Conservation (phyloP, 1,140 invertebrate species). For the Elysia chlorotica region DNA sequence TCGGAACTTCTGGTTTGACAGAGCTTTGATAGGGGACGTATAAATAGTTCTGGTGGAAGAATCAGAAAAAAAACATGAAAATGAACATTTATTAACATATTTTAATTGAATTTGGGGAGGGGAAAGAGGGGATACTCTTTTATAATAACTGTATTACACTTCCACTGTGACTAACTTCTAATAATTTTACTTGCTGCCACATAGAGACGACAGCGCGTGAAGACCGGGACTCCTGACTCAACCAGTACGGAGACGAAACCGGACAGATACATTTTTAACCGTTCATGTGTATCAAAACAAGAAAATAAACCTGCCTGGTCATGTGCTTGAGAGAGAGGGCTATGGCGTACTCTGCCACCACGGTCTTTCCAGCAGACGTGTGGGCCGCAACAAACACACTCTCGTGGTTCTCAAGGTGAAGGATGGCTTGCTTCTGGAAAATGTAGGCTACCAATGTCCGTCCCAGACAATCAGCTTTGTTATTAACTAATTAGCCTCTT, state of each 20-base stretch:
- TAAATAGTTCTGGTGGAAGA: slow-evolving; percentile 84
- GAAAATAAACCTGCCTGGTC: slow-evolving; percentile 71
- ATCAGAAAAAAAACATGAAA: no score
- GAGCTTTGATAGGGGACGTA: slow-evolving; percentile 98
- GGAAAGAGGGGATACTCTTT: no score
- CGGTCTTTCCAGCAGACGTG: slow-evolving; percentile 98
- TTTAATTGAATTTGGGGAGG: no score
- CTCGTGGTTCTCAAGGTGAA: slow-evolving; percentile 90
- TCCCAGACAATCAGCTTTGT: no score
- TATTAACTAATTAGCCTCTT: no score
- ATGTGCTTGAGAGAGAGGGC: slow-evolving; percentile 91
- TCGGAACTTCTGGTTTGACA: slow-evolving; percentile 98
- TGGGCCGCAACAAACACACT: slow-evolving; percentile 99
- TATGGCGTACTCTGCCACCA: slow-evolving; percentile 97
- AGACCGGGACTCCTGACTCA: background rate
- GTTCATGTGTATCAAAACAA: background rate
- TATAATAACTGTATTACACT: no score
- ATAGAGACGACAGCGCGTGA: background rate
- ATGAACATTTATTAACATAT: no score
- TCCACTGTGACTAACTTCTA: no score
- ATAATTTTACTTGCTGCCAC: background rate
- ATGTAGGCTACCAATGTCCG: slow-evolving; percentile 93
- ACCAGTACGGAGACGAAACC: background rate
- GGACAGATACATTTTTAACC: background rate
- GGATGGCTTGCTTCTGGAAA: slow-evolving; percentile 95